phyloP scores from a whole-genome alignment of 2,888 invertebrate genomes.

The Bruchidius siliquastri region DNA sequence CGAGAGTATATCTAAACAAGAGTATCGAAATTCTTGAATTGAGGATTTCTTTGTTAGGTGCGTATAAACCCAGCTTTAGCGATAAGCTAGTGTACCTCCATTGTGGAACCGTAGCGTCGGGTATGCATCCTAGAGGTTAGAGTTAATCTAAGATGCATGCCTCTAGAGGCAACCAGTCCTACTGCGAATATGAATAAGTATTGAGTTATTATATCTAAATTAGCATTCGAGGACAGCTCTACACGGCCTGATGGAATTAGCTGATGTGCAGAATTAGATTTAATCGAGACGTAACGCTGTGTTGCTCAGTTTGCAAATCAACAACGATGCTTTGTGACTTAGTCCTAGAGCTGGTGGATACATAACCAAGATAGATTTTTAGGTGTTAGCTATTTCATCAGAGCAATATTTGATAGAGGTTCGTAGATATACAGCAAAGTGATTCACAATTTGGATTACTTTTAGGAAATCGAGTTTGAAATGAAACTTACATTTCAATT shows the following conservation, averaged over 20 bases:
- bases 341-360: neutral
- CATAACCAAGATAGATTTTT: too few species aligned
- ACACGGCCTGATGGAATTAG: neutral
- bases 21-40: too few species aligned
- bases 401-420: too few species aligned
- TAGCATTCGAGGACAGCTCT: neutral
- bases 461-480: too few species aligned
- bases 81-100: neutral
- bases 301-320: neutral
- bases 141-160: conserved; percentile 33
- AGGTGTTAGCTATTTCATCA: too few species aligned
- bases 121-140: conserved; percentile 35
- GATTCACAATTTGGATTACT: too few species aligned
- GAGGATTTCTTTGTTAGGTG: too few species aligned
- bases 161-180: conserved; percentile 21
- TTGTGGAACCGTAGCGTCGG: conserved; percentile 7
- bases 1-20: too few species aligned
- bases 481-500: too few species aligned
- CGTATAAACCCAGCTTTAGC: neutral
- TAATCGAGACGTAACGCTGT: neutral
- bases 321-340: neutral
- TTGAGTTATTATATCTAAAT: conserved; percentile 20
- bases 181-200: conserved; percentile 29
- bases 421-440: too few species aligned
- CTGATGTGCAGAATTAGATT: neutral